phyloP scores from a whole-genome alignment of 2,797 vertebrate genomes.

The Momotus momota region DNA sequence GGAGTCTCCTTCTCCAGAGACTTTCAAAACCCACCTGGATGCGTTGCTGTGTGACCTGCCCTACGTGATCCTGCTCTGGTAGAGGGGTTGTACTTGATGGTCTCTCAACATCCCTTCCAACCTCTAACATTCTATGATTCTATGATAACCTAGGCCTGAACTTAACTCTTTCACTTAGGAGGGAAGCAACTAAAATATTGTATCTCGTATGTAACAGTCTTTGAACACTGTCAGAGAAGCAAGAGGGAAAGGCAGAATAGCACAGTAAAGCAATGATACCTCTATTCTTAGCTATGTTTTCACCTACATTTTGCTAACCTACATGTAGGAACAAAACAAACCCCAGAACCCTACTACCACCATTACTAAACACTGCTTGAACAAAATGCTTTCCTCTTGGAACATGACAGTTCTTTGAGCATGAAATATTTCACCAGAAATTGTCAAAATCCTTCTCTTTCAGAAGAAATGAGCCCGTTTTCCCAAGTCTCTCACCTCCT shows the following conservation, averaged over 20 bases:
- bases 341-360: rapidly evolving
- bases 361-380: background rate
- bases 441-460: background rate
- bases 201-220: background rate
- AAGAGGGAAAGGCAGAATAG: background rate
- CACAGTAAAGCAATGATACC: background rate
- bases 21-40: too few species aligned
- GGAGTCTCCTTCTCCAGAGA: too few species aligned
- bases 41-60: too few species aligned
- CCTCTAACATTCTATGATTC: too few species aligned
- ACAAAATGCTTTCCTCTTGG: background rate
- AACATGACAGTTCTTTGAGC: background rate
- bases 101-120: too few species aligned
- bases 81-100: too few species aligned
- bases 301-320: background rate
- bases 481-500: background rate
- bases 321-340: background rate
- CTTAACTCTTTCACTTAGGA: background rate
- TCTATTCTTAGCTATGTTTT: background rate
- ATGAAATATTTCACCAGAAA: background rate
- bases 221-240: background rate
- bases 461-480: background rate
- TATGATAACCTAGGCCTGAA: background rate
- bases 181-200: background rate
- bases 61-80: too few species aligned